Evolutionary conservation across 2,113 vertebrate genomes (phyloP).

Genomic region (Dromiciops gliroides): DNA sequence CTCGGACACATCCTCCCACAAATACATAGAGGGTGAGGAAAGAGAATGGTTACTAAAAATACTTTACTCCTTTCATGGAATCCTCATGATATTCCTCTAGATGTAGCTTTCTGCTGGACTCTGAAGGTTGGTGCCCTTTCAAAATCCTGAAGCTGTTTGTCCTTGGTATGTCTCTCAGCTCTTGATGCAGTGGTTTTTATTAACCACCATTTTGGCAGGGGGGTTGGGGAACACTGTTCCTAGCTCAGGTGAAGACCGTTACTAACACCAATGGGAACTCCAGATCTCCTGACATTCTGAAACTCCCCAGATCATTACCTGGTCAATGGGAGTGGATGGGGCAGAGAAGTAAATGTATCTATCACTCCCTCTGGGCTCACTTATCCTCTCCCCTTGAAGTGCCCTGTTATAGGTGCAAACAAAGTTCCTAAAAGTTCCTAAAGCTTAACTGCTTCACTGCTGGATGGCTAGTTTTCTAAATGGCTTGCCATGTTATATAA

Average conservation of each 20-base stretch:
- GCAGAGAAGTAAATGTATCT: not conserved
- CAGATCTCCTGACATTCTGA: not conserved
- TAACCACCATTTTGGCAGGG: too few species aligned
- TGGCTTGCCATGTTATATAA: not conserved
- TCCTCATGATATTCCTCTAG: not conserved
- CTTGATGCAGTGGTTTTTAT: not conserved
- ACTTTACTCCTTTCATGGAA: not conserved
- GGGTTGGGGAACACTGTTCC: not conserved
- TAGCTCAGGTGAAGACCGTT: not conserved
- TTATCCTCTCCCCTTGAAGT: not conserved
- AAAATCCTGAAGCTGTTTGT: not conserved
- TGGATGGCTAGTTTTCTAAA: not conserved
- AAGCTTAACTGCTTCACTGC: not conserved
- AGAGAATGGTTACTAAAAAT: not conserved
- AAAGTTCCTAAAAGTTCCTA: not conserved
- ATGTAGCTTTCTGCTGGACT: not conserved
- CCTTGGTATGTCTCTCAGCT: not conserved
- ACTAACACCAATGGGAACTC: not conserved
- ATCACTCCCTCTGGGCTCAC: not conserved
- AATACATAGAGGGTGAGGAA: not conserved
- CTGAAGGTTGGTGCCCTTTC: not conserved
- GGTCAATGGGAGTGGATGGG: not conserved
- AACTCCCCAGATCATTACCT: not conserved
- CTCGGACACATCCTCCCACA: not conserved
- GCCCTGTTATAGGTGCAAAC: not conserved